These are phyloP conservation scores for Drosophila silvestris DNA, from an alignment of 2,888 invertebrate genomes.

Conservation along the genomic window DNA sequence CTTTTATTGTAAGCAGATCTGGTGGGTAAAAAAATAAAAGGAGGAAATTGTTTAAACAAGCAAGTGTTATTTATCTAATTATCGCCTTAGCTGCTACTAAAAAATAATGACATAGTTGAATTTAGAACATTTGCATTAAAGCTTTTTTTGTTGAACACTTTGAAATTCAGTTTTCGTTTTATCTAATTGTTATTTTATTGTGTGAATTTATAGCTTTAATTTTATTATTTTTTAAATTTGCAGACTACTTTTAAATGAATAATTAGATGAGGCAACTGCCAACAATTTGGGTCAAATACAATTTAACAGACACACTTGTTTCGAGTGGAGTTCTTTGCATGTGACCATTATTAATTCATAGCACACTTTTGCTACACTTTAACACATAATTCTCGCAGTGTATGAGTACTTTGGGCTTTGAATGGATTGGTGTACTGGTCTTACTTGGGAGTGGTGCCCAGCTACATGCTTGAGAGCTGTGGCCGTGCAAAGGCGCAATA, in stretches of 20 bases:
- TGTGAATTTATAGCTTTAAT: not conserved
- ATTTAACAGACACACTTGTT: not conserved
- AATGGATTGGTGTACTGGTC: slow-evolving; percentile 11
- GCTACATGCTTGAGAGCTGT: slow-evolving; percentile 43
- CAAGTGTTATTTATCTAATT: not conserved
- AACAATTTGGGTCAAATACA: not conserved
- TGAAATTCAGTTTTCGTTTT: not conserved
- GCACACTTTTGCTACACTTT: not conserved
- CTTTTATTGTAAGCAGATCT: not conserved
- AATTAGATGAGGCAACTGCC: not conserved
- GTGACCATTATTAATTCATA: not conserved
- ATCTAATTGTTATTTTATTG: not conserved
- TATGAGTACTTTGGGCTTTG: not conserved
- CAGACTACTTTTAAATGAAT: not conserved
- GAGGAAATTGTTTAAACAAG: not conserved
- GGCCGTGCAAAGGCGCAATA: slow-evolving; percentile 62
- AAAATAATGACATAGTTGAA: not conserved
- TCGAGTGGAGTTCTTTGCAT: not conserved
- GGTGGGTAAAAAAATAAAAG: not conserved
- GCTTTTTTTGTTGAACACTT: not conserved
- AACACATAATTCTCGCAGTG: not conserved
- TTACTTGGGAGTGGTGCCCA: slow-evolving; percentile 27
- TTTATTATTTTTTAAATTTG: not conserved
- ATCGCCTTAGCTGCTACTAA: not conserved
- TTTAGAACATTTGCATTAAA: not conserved